Percentiles rank a stretch among this genome's conserved stretches.
Conservation (phyloP, 2,797 vertebrate genomes). For the Neosalanx taihuensis region DNA sequence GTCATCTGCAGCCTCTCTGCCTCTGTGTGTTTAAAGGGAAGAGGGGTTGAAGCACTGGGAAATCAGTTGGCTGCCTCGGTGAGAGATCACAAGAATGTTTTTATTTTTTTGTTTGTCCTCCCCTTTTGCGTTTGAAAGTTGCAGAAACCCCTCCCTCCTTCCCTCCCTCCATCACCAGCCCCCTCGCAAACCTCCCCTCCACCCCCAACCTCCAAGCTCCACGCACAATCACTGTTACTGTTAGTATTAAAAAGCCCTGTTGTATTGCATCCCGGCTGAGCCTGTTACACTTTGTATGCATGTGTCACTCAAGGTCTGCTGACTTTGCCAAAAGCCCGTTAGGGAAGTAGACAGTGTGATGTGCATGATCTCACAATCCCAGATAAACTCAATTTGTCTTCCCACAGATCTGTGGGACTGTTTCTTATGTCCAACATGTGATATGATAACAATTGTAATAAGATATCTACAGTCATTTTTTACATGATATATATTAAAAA, state of each 20-base stretch:
- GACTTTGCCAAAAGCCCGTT: constrained; percentile 3
- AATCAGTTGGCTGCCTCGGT: constrained; percentile 75
- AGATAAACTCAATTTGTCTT: not conserved
- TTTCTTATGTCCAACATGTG: not conserved
- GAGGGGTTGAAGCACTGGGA: constrained; percentile 76
- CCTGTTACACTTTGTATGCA: not conserved
- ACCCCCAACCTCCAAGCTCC: constrained; percentile 1
- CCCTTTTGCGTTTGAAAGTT: constrained; percentile 22
- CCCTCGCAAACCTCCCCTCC: not conserved
- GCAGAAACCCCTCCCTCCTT: not conserved
- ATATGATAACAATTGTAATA: not conserved
- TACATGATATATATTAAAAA: too few relatives aligned
- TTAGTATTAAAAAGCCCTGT: not conserved
- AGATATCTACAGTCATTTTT: too few relatives aligned
- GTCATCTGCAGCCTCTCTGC: too few relatives aligned
- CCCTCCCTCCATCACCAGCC: not conserved
- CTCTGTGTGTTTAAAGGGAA: constrained; percentile 73
- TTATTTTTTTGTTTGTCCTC: constrained; percentile 32
- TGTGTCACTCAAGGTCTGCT: constrained; percentile 12
- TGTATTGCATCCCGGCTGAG: not conserved
- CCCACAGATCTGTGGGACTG: not conserved
- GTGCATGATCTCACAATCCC: not conserved
- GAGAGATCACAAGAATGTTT: constrained; percentile 67
- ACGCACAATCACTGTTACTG: not conserved
- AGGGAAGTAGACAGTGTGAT: not conserved